Percentiles rank a stretch among this genome's conserved stretches.
phyloP scores from a whole-genome alignment of 2,113 vertebrate species.

The Osmerus eperlanus region DNA sequence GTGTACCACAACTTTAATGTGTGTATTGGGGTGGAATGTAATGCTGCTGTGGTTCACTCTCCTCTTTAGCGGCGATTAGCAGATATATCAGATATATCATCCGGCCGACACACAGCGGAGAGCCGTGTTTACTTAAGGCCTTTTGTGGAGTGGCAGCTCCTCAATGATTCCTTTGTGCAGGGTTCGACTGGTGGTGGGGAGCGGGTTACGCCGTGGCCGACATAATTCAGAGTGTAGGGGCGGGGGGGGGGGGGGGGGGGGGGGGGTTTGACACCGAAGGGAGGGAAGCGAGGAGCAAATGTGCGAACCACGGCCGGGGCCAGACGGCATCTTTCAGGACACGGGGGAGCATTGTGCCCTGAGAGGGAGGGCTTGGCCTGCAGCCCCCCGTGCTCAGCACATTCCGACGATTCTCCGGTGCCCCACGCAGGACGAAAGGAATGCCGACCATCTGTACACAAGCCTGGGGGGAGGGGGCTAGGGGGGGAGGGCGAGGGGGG shows the following conservation, averaged over 20 bases:
- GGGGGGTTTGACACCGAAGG: constrained; percentile 12
- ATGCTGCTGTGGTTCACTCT: not conserved
- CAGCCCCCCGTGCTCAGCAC: constrained; percentile 16
- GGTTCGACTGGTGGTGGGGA: not conserved
- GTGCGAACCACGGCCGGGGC: constrained; percentile 10
- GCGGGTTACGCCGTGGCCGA: not conserved
- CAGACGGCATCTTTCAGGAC: not conserved
- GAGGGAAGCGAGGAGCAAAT: constrained; percentile 13
- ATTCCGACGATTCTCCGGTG: constrained; percentile 35
- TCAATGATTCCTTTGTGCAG: not conserved
- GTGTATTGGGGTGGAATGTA: not conserved
- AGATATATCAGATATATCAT: not conserved
- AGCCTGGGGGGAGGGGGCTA: not conserved
- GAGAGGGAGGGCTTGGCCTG: not conserved
- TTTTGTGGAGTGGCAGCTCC: not conserved
- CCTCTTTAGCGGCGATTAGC: not conserved
- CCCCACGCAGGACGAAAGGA: constrained; percentile 32
- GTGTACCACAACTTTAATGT: not conserved
- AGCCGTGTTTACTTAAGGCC: not conserved
- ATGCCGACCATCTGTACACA: constrained; percentile 39
- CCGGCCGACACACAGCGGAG: not conserved
- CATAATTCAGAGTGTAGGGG: not conserved
- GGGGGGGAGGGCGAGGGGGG: too few species aligned
- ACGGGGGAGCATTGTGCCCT: constrained; percentile 4
- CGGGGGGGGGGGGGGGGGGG: not conserved